Evolutionary conservation across 2,888 invertebrate species (phyloP), one percentile per base, ranked within the genome.

Genomic region (Drosophila neotestacea): DNA sequence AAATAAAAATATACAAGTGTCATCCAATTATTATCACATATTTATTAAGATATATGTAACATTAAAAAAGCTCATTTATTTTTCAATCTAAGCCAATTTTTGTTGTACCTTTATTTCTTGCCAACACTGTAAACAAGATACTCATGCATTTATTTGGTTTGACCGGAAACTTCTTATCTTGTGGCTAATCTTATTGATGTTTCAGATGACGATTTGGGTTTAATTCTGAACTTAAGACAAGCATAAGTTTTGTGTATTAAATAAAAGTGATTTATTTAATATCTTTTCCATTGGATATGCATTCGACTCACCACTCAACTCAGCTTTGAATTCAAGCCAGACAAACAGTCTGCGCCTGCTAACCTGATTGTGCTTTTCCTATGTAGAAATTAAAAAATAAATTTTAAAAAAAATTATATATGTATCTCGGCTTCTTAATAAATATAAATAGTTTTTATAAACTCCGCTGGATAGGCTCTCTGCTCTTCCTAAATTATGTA

Each of bases 81-180:
- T 34, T 27, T n/a, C 1, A 16, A 4, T 6, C 2, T 10, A n/a
- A 4, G 4, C n/a, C 7, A 13, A 46, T 4, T 22, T 6, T 27
- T 0, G 42, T 48, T 22, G 6, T 1, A 22, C 28, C 28, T 10
- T 13, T 44, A 42, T 66, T 50, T 32, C 22, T 30, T 5, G 51
- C 67, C 68, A 52, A 34, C 62, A 79, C 51, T 87, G 83, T 84
- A 65, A 27, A 0, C 46, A 38, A 46, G 61, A 28, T 59, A 42
- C 67, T 73, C 71, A 74, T 74, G 73, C 73, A 69, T 76, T 82
- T 80, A 72, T 70, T 79, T 56, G 70, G 44, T 56, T 85, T 83
- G 88, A 84, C 91, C 91, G 91, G 90, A 91, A 90, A 90, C 85
- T 79, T 83, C 70, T 91, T 91, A 91, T 91, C 91, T 85, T 62